phyloP scores from a whole-genome alignment of 2,113 vertebrate species.

The Buteo buteo region DNA sequence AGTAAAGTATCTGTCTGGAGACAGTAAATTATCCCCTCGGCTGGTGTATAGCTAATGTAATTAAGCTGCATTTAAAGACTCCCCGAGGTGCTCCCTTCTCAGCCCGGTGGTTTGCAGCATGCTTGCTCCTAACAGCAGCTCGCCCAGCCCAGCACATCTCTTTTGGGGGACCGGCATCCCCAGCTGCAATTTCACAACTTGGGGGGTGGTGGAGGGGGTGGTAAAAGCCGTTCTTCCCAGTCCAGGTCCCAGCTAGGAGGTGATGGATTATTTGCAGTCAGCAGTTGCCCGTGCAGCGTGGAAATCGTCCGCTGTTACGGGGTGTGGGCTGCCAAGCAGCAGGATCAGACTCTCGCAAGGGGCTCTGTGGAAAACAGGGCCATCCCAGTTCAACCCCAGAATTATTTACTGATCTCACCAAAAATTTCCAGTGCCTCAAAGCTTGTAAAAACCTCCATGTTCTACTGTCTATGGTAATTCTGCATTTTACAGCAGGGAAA shows the following conservation, averaged over 20 bases:
- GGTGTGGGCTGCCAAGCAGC: background rate
- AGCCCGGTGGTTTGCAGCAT: background rate
- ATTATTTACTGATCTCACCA: conserved; percentile 12
- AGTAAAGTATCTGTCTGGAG: conserved; percentile 24
- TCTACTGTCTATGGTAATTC: background rate
- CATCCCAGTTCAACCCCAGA: background rate
- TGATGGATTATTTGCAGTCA: background rate
- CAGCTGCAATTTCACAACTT: background rate
- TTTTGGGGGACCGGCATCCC: background rate
- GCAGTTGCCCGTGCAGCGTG: background rate
- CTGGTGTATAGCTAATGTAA: conserved; percentile 28
- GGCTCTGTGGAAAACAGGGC: background rate
- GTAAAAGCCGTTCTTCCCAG: background rate
- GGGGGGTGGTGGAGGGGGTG: too few relatives aligned
- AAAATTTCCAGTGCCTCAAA: background rate
- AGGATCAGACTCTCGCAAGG: background rate
- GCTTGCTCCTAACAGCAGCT: background rate
- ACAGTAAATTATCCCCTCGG: conserved; percentile 30
- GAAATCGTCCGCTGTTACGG: background rate
- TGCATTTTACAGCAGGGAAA: conserved; percentile 1
- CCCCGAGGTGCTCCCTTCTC: conserved; percentile 18
- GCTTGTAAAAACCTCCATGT: conserved; percentile 18
- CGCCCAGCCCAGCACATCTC: background rate
- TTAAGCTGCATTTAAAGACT: conserved; percentile 43
- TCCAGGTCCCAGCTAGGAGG: background rate